phyloP scores from a whole-genome alignment of 2,113 vertebrate genomes.

The Ochotona curzoniae region DNA sequence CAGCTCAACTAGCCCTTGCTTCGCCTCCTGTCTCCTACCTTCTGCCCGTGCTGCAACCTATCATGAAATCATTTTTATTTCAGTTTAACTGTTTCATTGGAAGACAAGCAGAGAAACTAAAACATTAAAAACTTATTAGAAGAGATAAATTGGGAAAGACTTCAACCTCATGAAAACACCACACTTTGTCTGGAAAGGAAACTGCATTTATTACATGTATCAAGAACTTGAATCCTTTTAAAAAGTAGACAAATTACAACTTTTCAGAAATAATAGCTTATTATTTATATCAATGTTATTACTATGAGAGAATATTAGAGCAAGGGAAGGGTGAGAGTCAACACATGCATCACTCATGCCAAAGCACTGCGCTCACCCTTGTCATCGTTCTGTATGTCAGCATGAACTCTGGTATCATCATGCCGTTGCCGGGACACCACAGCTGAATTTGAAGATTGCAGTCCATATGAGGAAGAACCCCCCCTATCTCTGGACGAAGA shows the following conservation, averaged over 20 bases:
- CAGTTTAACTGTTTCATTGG: constrained; percentile 6
- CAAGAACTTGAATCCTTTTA: background rate
- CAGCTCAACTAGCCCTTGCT: constrained; percentile 14
- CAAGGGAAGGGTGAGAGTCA: background rate
- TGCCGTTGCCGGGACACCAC: constrained; percentile 93
- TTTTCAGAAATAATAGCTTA: constrained; percentile 50
- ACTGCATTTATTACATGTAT: background rate
- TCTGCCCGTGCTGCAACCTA: background rate
- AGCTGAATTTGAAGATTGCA: constrained; percentile 91
- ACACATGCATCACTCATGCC: background rate
- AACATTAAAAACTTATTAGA: constrained; percentile 33
- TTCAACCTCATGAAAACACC: background rate
- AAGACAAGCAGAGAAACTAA: constrained; percentile 44
- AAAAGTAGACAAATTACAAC: background rate
- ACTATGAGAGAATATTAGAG: background rate
- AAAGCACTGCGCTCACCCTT: constrained; percentile 81
- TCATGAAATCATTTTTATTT: constrained; percentile 10
- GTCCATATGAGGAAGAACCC: constrained; percentile 92
- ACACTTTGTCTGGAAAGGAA: background rate
- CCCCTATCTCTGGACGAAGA: constrained; percentile 93
- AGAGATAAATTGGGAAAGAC: background rate
- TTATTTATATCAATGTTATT: background rate
- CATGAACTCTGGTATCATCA: constrained; percentile 92
- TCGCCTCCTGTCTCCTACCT: background rate
- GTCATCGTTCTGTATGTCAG: constrained; percentile 93